Conservation (phyloP, 2,888 invertebrate species). For the Endomychus coccineus region DNA sequence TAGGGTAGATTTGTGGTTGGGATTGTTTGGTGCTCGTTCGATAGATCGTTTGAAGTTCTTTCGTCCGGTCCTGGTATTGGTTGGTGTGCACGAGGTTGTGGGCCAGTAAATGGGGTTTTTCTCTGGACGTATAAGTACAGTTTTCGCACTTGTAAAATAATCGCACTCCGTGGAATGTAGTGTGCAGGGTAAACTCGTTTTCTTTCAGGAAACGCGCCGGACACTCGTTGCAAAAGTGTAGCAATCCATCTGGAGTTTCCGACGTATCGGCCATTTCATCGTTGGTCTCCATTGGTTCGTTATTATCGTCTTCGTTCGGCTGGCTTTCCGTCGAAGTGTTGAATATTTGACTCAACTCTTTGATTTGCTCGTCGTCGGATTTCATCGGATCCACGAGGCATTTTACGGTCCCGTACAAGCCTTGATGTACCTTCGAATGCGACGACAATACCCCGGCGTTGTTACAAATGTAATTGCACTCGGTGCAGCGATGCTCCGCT, state of each 20-base stretch:
- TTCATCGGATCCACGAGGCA: conserved; percentile 59
- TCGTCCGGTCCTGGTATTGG: conserved; percentile 72
- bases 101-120: conserved; percentile 58
- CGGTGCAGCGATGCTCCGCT: conserved; percentile 60
- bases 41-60: conserved; percentile 58
- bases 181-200: conserved; percentile 65
- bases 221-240: conserved; percentile 74
- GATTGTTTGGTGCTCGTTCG: conserved; percentile 56
- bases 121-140: conserved; percentile 70
- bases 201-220: conserved; percentile 76
- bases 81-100: conserved; percentile 67
- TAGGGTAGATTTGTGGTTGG: conserved; percentile 51
- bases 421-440: conserved; percentile 69
- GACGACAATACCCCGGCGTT: conserved; percentile 62
- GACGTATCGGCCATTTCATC: conserved; percentile 29
- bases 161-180: conserved; percentile 59
- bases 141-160: conserved; percentile 62
- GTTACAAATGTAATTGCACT: conserved; percentile 73
- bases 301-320: conserved; percentile 32
- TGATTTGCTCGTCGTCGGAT: conserved; percentile 61
- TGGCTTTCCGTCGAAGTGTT: conserved; percentile 27
- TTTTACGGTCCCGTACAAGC: conserved; percentile 62
- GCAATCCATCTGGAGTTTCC: conserved; percentile 35
- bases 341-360: conserved; percentile 39
- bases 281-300: conserved; percentile 23